A percentile compares a stretch with the other conserved stretches of the same genome.
These are phyloP conservation scores for Euproctis similis DNA, from an alignment of 2,888 invertebrate genomes.

Conservation along the genomic window DNA sequence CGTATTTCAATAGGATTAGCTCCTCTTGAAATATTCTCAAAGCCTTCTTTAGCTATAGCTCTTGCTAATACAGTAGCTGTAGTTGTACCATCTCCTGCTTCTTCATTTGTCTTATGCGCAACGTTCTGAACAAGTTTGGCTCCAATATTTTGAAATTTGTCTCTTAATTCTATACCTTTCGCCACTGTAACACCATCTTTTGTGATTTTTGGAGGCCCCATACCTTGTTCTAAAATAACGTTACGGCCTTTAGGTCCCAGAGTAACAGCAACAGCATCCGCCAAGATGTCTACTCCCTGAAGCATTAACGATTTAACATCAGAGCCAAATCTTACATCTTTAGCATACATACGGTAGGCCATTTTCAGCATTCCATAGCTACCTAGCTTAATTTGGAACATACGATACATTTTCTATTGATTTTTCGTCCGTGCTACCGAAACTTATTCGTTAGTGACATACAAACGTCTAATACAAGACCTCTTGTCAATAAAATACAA, in stretches of 20 bases:
- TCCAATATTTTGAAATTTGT: slow-evolving; percentile 99
- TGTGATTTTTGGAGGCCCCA: slow-evolving; percentile 99
- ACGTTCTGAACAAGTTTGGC: slow-evolving; percentile 98
- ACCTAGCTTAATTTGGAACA: slow-evolving; percentile 15
- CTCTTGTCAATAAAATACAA: background rate
- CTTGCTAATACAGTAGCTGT: slow-evolving; percentile 98
- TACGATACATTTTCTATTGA: slow-evolving; percentile 35
- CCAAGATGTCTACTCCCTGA: slow-evolving; percentile 96
- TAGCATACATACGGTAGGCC: slow-evolving; percentile 78
- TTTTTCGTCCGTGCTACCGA: too few relatives aligned
- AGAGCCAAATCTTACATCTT: slow-evolving; percentile 97
- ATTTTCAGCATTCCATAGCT: slow-evolving; percentile 15
- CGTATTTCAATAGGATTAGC: slow-evolving; percentile 98
- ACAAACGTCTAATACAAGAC: background rate
- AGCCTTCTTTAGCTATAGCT: slow-evolving; percentile 98
- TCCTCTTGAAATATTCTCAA: slow-evolving; percentile 96
- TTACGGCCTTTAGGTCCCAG: slow-evolving; percentile 99
- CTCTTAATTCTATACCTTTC: slow-evolving; percentile 96
- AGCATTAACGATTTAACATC: slow-evolving; percentile 97
- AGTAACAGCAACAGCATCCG: slow-evolving; percentile 99
- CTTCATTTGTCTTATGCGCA: slow-evolving; percentile 99
- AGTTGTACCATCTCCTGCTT: slow-evolving; percentile 99
- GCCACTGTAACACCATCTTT: slow-evolving; percentile 99
- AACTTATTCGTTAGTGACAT: background rate
- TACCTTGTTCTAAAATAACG: slow-evolving; percentile 97